These are phyloP conservation scores for Nibea coibor DNA, from an alignment of 2,113 vertebrate genomes.

Conservation along the genomic window DNA sequence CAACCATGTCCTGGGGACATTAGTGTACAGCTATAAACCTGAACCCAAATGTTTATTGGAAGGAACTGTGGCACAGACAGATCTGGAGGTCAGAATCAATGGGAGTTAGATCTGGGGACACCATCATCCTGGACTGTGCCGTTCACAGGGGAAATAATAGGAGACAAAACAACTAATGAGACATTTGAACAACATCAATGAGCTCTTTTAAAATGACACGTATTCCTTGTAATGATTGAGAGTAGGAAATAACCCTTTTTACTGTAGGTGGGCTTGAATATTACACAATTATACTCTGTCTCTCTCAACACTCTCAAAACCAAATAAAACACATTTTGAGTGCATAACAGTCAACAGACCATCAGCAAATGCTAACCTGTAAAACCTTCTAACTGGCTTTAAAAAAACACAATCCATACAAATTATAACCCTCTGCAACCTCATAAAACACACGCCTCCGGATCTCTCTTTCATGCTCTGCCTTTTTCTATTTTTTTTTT, in stretches of 20 bases:
- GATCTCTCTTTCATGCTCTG: neutral
- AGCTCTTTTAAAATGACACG: constrained; percentile 13
- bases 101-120: neutral
- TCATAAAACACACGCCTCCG: constrained; percentile 13
- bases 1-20: no score
- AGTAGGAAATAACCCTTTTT: constrained; percentile 11
- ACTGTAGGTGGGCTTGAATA: neutral
- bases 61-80: neutral
- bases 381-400: constrained; percentile 2
- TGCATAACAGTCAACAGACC: constrained; percentile 32
- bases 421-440: constrained; percentile 34
- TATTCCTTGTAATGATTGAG: constrained; percentile 3
- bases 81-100: neutral
- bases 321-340: constrained; percentile 27
- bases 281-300: neutral
- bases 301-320: constrained; percentile 9
- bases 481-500: neutral
- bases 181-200: neutral
- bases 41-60: no score
- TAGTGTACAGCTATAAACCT: no score
- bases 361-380: neutral
- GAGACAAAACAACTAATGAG: neutral
- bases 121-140: neutral
- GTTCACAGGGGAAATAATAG: neutral
- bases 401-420: constrained; percentile 33